A percentile compares a stretch with the other conserved stretches of the same genome.
These are phyloP conservation scores for Chrysomela aeneicollis DNA, from an alignment of 2,888 invertebrate genomes.

Conservation along the genomic window DNA sequence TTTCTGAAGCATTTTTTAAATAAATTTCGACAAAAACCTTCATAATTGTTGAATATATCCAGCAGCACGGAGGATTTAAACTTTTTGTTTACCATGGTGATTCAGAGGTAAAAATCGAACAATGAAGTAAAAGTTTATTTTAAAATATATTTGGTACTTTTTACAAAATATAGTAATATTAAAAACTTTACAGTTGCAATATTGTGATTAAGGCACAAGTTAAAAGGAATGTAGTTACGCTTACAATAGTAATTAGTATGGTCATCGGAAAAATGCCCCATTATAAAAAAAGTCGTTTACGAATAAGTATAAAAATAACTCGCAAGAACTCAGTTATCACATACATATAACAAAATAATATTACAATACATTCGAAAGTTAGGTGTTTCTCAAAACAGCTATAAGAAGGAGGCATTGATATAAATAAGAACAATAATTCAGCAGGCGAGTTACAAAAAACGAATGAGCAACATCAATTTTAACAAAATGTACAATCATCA, in stretches of 20 bases:
- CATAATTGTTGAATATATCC: too few species aligned
- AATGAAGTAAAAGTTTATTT: conserved; percentile 18
- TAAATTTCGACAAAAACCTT: too few species aligned
- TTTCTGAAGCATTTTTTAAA: too few species aligned
- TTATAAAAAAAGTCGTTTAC: conserved; percentile 6
- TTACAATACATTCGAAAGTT: conserved; percentile 25
- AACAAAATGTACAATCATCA: conserved; percentile 37
- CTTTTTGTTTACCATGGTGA: too few species aligned
- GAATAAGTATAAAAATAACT: conserved; percentile 24
- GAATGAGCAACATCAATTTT: conserved; percentile 33
- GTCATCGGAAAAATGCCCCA: conserved; percentile 22
- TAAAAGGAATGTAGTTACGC: conserved; percentile 40
- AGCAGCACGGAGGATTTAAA: too few species aligned
- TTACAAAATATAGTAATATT: conserved; percentile 36
- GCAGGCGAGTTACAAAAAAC: conserved; percentile 22
- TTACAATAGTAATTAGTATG: conserved; percentile 29
- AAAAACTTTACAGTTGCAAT: conserved; percentile 36
- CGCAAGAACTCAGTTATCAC: conserved; percentile 34
- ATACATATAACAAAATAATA: conserved; percentile 33
- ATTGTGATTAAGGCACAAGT: conserved; percentile 39
- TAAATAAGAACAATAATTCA: conserved; percentile 27
- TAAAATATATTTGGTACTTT: conserved; percentile 39
- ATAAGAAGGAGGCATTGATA: conserved; percentile 27
- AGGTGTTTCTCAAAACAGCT: conserved; percentile 26
- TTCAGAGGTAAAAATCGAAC: background rate